Percentiles rank a stretch among this genome's conserved stretches.
These are phyloP conservation scores for Dendrophyllia cribrosa DNA, from an alignment of 64 coral and sea anemone genomes.

Conservation along the genomic window DNA sequence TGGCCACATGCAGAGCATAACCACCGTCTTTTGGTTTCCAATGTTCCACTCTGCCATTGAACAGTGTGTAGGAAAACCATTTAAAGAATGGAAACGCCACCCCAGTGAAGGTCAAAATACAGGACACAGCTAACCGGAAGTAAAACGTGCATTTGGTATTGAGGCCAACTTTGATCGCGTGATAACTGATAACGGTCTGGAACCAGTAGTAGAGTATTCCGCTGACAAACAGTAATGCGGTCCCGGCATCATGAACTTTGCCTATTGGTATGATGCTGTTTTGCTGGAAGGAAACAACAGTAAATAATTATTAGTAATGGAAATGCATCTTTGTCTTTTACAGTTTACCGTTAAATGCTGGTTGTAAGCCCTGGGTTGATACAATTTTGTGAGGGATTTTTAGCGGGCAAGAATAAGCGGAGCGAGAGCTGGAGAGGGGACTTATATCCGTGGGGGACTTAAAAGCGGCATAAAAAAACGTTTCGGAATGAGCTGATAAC, in stretches of 20 bases:
- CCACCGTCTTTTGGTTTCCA: slow-evolving; percentile 29
- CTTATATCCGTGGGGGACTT: too few species aligned
- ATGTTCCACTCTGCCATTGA: background rate
- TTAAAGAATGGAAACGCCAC: slow-evolving; percentile 41
- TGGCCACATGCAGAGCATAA: slow-evolving; percentile 53
- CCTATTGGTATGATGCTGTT: background rate
- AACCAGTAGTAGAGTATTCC: slow-evolving; percentile 78
- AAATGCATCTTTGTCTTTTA: too few species aligned
- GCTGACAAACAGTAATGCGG: slow-evolving; percentile 58
- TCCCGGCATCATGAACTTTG: slow-evolving; percentile 59
- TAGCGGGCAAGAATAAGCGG: too few species aligned
- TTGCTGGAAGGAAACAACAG: background rate
- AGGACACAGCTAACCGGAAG: slow-evolving; percentile 51
- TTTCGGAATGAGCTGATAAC: too few species aligned
- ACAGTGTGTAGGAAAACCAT: slow-evolving; percentile 40
- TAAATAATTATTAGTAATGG: background rate
- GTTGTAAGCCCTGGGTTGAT: too few species aligned
- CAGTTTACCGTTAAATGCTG: too few species aligned
- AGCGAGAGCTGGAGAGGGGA: too few species aligned
- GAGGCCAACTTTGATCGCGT: slow-evolving; percentile 48
- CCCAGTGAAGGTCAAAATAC: slow-evolving; percentile 34
- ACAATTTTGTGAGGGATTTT: too few species aligned
- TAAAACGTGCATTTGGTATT: slow-evolving; percentile 61
- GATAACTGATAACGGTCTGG: slow-evolving; percentile 64
- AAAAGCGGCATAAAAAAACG: too few species aligned